Conservation (phyloP, 2,797 vertebrate genomes). For the Dermochelys coriacea region DNA sequence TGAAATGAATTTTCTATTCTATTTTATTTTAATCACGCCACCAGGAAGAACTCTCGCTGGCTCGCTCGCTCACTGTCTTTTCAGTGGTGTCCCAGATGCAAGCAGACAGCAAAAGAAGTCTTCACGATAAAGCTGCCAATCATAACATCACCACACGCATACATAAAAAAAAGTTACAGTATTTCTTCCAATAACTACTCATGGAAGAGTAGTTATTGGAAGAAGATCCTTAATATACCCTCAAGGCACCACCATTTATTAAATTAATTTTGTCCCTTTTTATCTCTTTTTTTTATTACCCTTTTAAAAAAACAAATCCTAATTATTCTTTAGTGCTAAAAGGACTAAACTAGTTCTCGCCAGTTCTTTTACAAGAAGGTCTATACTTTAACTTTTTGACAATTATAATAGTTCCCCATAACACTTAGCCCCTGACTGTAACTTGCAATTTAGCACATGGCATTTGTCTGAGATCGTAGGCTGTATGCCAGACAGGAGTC, state of each 20-base stretch:
- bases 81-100: not conserved
- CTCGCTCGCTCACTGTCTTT: not conserved
- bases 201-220: not conserved
- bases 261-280: not conserved
- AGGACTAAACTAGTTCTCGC: not conserved
- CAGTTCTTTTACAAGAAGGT: not conserved
- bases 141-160: not conserved
- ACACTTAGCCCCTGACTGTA: not conserved
- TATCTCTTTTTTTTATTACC: slow-evolving; percentile 1
- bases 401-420: not conserved
- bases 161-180: not conserved
- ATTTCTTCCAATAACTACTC: not conserved
- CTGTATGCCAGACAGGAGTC: not conserved
- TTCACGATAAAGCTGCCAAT: not conserved
- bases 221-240: not conserved
- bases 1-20: slow-evolving; percentile 26
- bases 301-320: not conserved
- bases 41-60: not conserved
- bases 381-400: not conserved
- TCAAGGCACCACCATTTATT: not conserved
- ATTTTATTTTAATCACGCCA: slow-evolving; percentile 17
- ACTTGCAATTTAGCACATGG: not conserved
- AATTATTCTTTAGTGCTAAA: not conserved
- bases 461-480: not conserved
- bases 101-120: not conserved